Evolutionary conservation across 2,797 vertebrate genomes (phyloP).

Genomic region (Gobio occitaniae): DNA sequence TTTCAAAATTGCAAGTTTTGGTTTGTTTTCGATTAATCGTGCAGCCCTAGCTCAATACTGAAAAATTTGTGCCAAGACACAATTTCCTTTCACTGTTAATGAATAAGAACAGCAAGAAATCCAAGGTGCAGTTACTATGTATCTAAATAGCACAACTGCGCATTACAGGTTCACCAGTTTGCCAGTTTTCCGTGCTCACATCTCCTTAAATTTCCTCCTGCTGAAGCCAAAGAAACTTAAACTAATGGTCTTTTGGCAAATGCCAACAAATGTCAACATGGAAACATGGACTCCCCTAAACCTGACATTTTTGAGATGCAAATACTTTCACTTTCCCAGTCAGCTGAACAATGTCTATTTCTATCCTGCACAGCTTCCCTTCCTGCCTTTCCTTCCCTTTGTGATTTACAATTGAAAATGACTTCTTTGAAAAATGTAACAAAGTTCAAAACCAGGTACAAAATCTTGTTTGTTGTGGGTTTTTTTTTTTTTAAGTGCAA

Average conservation of each 20-base stretch:
- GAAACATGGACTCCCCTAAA: constrained; percentile 45
- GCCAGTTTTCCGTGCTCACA: constrained; percentile 19
- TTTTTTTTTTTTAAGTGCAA: neutral
- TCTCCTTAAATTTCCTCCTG: constrained; percentile 31
- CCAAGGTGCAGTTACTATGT: neutral
- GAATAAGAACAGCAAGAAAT: neutral
- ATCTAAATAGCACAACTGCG: constrained; percentile 16
- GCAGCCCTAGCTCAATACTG: neutral
- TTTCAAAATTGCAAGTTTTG: no score
- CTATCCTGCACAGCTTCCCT: neutral
- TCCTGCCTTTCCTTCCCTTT: neutral
- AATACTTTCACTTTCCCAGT: constrained; percentile 41
- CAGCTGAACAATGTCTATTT: constrained; percentile 42
- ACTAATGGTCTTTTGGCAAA: constrained; percentile 51
- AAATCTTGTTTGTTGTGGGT: neutral
- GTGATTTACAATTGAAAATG: neutral
- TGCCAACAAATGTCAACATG: constrained; percentile 45
- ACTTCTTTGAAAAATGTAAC: neutral
- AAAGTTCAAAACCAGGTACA: neutral
- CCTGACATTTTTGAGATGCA: constrained; percentile 40
- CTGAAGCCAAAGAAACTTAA: constrained; percentile 41
- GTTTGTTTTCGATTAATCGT: no score
- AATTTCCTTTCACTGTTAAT: neutral
- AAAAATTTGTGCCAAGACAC: neutral
- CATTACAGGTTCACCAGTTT: constrained; percentile 45